Evolutionary conservation across 2,888 invertebrate species (phyloP), one percentile per base, ranked within the genome.

Genomic region (Agapetus fuscipes): DNA sequence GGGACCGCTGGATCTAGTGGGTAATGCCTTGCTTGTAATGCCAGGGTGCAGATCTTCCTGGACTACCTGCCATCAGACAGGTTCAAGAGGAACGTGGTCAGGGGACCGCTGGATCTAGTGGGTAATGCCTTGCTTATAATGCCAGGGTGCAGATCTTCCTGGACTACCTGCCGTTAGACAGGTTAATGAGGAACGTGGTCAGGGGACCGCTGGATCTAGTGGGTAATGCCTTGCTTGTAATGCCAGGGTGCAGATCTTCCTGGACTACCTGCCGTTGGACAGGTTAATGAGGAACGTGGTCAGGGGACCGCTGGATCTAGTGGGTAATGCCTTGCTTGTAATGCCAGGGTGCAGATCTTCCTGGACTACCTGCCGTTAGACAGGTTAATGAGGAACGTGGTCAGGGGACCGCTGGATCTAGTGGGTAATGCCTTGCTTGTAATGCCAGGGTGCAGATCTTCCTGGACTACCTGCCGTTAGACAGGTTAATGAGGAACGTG

Each of bases 221-320:
- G 1, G 83, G 83, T 82, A 13, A 39, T n/a, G n/a, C n/a, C n/a
- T n/a, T n/a, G n/a, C n/a, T n/a, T n/a, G n/a, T n/a, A n/a, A n/a
- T n/a, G n/a, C n/a, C n/a, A n/a, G n/a, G n/a, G 71, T 83, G 1
- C 71, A 78, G 48, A 66, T 85, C 32, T 70, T 71, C 6, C 56
- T 85, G 16, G 71, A 78, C 3, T 68, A 74, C 41, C 57, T 83
- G 34, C 85, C 86, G 1, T 77, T 74, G 10, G 78, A 82, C 53
- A 64, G 80, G 6, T 84, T 78, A 53, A 76, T 80, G 50, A 67
- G 86, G 43, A 84, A 80, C 53, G 78, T 85, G 3, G 79, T 83
- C 0, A 70, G 80, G 45, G 82, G 81, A 17, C 69, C 74, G 41
- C 57, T 86, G 46, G 84, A 85, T 62, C 64, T 86, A 56, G 80